These are phyloP conservation scores for Pseudolycoriella hygida DNA, from an alignment of 2,888 invertebrate genomes.

Conservation along the genomic window DNA sequence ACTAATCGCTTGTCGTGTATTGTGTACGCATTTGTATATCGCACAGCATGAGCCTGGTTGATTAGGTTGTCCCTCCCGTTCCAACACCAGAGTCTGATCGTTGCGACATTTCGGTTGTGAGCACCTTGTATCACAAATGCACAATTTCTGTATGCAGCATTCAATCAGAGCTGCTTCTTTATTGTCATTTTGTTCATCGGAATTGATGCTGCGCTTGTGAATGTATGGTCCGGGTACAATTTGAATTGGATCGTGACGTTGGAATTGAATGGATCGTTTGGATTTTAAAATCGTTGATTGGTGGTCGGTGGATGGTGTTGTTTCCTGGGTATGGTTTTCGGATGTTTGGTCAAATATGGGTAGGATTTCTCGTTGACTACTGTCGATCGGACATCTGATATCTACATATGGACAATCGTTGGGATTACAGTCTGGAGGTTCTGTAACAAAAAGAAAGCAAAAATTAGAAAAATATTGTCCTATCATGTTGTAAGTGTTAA, in stretches of 20 bases:
- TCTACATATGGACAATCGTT: background rate
- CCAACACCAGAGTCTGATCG: conserved; percentile 7
- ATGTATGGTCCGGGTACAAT: conserved; percentile 16
- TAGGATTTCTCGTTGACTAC: background rate
- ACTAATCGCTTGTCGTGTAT: background rate
- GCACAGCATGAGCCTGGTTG: conserved; percentile 30
- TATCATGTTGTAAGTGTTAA: too few relatives aligned
- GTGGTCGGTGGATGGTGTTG: background rate
- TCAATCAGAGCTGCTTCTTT: background rate
- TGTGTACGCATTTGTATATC: conserved; percentile 22
- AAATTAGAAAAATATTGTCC: too few relatives aligned
- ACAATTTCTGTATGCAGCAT: conserved; percentile 16
- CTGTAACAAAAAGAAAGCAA: background rate
- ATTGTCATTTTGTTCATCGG: background rate
- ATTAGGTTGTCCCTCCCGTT: conserved; percentile 12
- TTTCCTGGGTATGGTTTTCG: background rate
- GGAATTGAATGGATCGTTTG: conserved; percentile 4
- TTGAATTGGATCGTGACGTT: conserved; percentile 14
- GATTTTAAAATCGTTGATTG: background rate
- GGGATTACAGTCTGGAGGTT: background rate
- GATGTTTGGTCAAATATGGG: background rate
- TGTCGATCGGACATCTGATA: background rate
- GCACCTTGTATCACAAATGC: conserved; percentile 18
- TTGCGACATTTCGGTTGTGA: conserved; percentile 12
- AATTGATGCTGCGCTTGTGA: conserved; percentile 11